Evolutionary conservation across 2,113 vertebrate genomes (phyloP).

Genomic region (Poecile atricapillus): DNA sequence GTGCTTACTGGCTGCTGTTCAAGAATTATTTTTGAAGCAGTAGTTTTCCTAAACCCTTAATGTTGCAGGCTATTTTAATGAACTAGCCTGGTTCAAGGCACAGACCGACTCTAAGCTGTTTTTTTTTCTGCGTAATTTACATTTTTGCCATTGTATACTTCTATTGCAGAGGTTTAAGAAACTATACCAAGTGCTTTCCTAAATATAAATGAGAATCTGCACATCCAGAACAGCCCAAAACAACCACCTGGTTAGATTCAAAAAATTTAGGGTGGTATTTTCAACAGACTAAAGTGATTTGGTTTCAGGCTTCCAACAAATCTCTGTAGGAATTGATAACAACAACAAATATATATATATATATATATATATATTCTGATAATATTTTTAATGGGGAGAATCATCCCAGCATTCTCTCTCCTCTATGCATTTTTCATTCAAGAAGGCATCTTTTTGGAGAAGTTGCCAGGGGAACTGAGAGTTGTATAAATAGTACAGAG

Average conservation of each 20-base stretch:
- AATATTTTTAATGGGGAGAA: background rate
- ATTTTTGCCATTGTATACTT: background rate
- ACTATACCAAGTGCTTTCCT: background rate
- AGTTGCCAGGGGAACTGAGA: background rate
- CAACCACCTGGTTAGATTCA: background rate
- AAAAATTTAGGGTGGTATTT: background rate
- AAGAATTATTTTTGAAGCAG: background rate
- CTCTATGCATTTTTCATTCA: background rate
- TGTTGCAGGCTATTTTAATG: background rate
- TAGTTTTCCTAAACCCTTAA: background rate
- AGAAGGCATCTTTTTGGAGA: background rate
- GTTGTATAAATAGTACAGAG: background rate
- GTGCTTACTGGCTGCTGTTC: background rate
- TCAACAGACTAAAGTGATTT: background rate
- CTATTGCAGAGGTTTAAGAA: background rate
- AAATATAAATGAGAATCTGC: background rate
- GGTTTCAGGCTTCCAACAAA: background rate
- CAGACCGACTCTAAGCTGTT: background rate
- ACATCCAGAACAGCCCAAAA: background rate
- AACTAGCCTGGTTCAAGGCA: background rate
- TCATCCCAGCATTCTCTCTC: background rate
- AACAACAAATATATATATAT: background rate
- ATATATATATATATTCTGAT: background rate
- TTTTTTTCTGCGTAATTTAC: background rate
- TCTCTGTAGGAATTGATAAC: background rate